A percentile compares a stretch with the other conserved stretches of the same genome.
Conservation (phyloP, 2,113 vertebrate genomes). For the Grantiella picta region DNA sequence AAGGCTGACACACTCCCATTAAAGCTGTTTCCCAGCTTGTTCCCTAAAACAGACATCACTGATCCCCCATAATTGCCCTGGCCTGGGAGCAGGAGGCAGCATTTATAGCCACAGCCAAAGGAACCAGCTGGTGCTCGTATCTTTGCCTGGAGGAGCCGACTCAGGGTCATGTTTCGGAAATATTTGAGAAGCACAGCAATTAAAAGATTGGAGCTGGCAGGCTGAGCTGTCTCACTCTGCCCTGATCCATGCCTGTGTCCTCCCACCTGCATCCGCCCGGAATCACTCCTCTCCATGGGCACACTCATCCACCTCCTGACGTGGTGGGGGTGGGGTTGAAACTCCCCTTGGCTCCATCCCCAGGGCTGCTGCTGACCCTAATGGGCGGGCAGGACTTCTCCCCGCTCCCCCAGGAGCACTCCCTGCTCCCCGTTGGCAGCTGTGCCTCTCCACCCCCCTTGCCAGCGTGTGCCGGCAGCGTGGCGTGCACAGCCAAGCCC, state of each 20-base stretch:
- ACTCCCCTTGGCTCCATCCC: not conserved
- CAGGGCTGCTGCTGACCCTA: not conserved
- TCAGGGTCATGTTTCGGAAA: not conserved
- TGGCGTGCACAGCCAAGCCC: not conserved
- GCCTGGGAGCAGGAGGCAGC: not conserved
- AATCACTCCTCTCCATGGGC: not conserved
- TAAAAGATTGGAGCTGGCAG: not conserved
- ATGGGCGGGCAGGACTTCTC: not conserved
- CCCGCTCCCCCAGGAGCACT: not conserved
- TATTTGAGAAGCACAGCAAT: not conserved
- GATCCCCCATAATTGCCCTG: not conserved
- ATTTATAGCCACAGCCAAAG: not conserved
- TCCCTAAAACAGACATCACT: not conserved
- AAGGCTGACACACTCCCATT: not conserved
- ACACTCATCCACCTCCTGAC: not conserved
- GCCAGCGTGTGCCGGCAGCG: not conserved
- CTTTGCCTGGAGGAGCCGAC: not conserved
- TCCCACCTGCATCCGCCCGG: not conserved
- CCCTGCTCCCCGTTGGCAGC: not conserved
- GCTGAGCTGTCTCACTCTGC: not conserved
- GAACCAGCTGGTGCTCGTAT: not conserved
- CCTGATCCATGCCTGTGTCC: not conserved
- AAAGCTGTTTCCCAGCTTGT: not conserved
- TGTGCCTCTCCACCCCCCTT: not conserved
- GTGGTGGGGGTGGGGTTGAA: accelerated